A percentile compares a stretch with the other conserved stretches of the same genome.
Evolutionary conservation across 1,140 invertebrate genomes (phyloP).

Genomic region (Saccostrea cuccullata): DNA sequence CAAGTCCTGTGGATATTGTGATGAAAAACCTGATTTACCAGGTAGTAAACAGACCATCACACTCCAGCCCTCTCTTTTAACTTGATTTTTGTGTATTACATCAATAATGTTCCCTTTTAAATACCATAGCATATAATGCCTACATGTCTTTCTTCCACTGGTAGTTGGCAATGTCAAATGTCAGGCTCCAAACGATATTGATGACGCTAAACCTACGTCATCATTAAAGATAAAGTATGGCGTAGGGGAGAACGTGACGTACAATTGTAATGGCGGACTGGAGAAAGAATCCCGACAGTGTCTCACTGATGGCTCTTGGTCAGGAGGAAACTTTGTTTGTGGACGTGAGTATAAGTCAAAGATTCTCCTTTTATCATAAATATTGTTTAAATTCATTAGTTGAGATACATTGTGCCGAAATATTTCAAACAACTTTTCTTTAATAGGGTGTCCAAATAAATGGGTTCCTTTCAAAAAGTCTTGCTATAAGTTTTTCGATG

Average conservation of each 20-base stretch:
- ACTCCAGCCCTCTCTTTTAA: no score
- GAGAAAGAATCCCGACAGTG: conserved; percentile 42
- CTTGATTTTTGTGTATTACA: no score
- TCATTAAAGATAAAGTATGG: conserved; percentile 33
- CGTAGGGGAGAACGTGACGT: conserved; percentile 43
- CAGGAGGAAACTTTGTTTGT: conserved; percentile 48
- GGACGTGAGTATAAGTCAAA: conserved; percentile 35
- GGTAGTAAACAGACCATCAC: background rate
- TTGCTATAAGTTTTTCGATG: conserved; percentile 49
- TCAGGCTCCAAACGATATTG: background rate
- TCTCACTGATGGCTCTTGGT: conserved; percentile 46
- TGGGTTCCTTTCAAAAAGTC: conserved; percentile 43
- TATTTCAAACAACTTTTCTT: background rate
- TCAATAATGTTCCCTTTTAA: no score
- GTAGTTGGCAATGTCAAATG: conserved; percentile 41
- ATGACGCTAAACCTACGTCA: conserved; percentile 12
- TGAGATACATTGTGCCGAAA: no score
- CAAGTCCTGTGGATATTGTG: conserved; percentile 49
- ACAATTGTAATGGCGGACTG: conserved; percentile 43
- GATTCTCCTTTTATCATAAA: background rate
- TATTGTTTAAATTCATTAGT: background rate
- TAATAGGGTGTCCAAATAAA: conserved; percentile 49
- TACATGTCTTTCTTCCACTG: background rate
- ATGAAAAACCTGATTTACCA: background rate
- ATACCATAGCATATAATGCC: background rate